phyloP scores from a whole-genome alignment of 2,113 vertebrate species.

The Pavo muticus region DNA sequence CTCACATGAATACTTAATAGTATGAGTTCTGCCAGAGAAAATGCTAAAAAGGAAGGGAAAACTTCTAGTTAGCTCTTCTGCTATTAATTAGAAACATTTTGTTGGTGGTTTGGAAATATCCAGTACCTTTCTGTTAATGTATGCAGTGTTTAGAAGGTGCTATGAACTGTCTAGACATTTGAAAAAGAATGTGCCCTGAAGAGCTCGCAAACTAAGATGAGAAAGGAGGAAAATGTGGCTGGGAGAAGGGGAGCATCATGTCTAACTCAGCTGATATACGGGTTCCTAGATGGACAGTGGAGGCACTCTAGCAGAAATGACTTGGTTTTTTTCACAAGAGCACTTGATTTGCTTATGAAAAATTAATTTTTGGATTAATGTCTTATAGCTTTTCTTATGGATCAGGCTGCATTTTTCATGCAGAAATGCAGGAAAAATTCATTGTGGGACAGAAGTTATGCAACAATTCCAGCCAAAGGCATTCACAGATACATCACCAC shows the following conservation, averaged over 20 bases:
- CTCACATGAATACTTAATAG: background rate
- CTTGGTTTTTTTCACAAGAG: background rate
- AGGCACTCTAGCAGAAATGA: background rate
- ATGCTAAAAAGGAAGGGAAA: background rate
- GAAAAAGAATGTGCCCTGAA: background rate
- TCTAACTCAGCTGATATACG: background rate
- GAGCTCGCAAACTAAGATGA: background rate
- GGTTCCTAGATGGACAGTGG: background rate
- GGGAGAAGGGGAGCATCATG: background rate
- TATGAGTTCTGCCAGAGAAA: background rate
- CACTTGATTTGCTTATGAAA: background rate
- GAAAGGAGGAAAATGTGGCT: background rate
- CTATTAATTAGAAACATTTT: background rate
- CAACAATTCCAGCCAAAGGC: background rate
- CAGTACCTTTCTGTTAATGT: background rate
- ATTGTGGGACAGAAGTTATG: background rate
- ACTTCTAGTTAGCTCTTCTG: background rate
- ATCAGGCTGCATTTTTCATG: background rate
- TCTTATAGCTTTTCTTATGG: background rate
- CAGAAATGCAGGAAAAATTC: conserved; percentile 7
- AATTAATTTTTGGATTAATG: background rate
- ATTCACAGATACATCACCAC: background rate
- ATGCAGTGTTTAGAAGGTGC: background rate
- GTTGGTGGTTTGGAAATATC: background rate
- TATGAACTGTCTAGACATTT: background rate